Conservation (phyloP, 2,113 vertebrate genomes). For the Steatornis caripensis region DNA sequence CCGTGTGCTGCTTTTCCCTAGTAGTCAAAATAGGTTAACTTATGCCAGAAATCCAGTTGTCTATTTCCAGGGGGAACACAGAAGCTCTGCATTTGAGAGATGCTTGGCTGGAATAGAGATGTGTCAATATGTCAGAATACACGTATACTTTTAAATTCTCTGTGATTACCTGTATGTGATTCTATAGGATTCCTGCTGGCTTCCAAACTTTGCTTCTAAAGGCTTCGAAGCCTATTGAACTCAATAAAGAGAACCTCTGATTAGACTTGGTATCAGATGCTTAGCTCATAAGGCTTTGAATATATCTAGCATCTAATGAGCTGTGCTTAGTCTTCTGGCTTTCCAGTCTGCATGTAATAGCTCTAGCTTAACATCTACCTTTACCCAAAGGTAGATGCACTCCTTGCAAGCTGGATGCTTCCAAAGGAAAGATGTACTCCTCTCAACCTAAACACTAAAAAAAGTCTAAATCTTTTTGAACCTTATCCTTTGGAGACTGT, state of each 20-base stretch:
- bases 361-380: background rate
- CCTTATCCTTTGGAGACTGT: background rate
- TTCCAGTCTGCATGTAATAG: background rate
- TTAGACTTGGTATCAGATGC: background rate
- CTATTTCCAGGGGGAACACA: background rate
- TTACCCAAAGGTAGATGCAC: background rate
- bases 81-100: background rate
- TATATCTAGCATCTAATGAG: background rate
- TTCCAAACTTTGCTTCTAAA: background rate
- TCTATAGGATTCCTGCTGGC: background rate
- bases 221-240: background rate
- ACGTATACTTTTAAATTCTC: background rate
- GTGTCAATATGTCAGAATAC: background rate
- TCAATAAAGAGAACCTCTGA: background rate
- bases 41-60: background rate
- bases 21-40: background rate
- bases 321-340: background rate
- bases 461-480: background rate
- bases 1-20: background rate
- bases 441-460: background rate
- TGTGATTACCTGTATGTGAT: background rate
- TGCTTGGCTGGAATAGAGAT: background rate
- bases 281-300: background rate
- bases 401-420: background rate
- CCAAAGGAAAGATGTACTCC: background rate